These are phyloP conservation scores for Akabosia matsudoensis DNA, from an alignment of 1,140 invertebrate genomes.

Conservation along the genomic window DNA sequence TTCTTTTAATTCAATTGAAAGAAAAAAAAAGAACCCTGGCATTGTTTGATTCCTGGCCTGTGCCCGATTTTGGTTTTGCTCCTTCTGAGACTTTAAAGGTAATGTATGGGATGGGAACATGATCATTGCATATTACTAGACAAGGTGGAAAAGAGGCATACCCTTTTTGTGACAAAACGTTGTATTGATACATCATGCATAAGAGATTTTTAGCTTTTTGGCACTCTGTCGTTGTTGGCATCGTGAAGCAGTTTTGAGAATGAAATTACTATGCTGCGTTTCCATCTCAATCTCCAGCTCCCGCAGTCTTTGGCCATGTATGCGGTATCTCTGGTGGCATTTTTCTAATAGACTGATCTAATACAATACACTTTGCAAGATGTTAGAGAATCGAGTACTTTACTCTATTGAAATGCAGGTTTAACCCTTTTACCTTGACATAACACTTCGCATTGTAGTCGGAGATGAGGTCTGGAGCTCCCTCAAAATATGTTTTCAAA, in stretches of 20 bases:
- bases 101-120: too few species aligned
- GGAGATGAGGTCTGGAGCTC: neutral
- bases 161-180: too few species aligned
- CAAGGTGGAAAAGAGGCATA: constrained; percentile 3
- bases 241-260: neutral
- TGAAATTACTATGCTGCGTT: neutral
- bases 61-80: neutral
- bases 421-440: constrained; percentile 13
- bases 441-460: neutral
- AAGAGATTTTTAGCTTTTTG: constrained; percentile 7
- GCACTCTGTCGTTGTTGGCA: neutral
- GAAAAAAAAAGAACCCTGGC: neutral
- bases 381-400: neutral
- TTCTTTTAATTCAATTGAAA: neutral
- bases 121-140: too few species aligned
- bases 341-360: neutral
- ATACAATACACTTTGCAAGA: neutral
- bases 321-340: constrained; percentile 17
- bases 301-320: constrained; percentile 24
- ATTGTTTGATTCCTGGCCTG: neutral
- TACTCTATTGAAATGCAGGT: neutral
- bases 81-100: neutral
- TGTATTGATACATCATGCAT: too few species aligned
- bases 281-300: constrained; percentile 4
- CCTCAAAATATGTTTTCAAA: neutral